Conservation (phyloP, 2,797 vertebrate genomes). For the Botia kubotai region DNA sequence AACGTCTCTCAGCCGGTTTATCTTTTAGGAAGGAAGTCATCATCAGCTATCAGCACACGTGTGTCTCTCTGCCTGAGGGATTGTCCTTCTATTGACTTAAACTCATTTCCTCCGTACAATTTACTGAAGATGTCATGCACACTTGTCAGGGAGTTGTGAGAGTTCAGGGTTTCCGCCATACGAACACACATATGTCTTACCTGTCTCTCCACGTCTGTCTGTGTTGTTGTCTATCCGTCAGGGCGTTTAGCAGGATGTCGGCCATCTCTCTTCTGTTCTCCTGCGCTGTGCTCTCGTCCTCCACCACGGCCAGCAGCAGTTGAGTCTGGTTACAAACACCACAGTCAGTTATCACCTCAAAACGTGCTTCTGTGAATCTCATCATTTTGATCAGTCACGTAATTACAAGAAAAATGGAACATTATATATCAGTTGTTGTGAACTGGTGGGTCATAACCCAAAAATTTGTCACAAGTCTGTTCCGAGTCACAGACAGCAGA, state of each 20-base stretch:
- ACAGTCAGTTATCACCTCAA: constrained; percentile 55
- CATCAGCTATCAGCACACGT: constrained; percentile 59
- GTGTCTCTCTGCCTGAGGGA: constrained; percentile 32
- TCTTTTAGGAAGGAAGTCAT: constrained; percentile 81
- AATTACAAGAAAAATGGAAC: background rate
- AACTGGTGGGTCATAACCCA: no score
- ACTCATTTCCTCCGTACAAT: constrained; percentile 2
- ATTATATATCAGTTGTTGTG: no score
- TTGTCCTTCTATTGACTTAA: constrained; percentile 31
- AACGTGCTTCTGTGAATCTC: background rate
- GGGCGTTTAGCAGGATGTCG: constrained; percentile 79
- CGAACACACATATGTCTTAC: constrained; percentile 71
- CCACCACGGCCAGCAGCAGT: constrained; percentile 84
- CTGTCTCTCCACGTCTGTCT: constrained; percentile 91
- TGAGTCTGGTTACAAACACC: constrained; percentile 84
- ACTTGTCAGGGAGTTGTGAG: background rate
- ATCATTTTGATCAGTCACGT: background rate
- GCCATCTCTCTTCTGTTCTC: constrained; percentile 86
- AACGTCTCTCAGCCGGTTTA: constrained; percentile 70
- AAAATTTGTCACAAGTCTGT: no score
- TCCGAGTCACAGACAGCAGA: no score
- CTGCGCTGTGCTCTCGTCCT: constrained; percentile 76
- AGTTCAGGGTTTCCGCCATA: background rate
- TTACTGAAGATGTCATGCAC: background rate
- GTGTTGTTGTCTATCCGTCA: constrained; percentile 88